Percentiles rank a stretch among this genome's conserved stretches.
These are phyloP conservation scores for Phylloscopus collybita DNA, from an alignment of 2,797 vertebrate species.

Conservation along the genomic window DNA sequence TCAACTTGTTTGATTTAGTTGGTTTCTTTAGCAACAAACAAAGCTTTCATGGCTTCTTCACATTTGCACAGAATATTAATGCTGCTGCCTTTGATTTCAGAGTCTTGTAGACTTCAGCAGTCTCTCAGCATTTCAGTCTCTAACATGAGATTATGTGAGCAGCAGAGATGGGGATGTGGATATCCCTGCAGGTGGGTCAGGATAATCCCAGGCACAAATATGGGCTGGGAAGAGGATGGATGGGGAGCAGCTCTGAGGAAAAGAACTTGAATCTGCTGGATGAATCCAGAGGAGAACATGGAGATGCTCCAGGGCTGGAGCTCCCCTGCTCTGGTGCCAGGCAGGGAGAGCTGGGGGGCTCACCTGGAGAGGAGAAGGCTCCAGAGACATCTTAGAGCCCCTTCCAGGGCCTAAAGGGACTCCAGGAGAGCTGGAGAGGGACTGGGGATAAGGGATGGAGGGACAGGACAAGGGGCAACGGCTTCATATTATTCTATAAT, in stretches of 20 bases:
- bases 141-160: not conserved
- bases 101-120: not conserved
- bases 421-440: not conserved
- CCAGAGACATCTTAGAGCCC: not conserved
- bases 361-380: not conserved
- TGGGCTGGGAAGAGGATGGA: not conserved
- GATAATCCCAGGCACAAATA: not conserved
- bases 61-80: slow-evolving; percentile 38
- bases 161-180: not conserved
- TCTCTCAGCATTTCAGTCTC: not conserved
- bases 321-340: not conserved
- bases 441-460: not conserved
- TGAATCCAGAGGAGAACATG: rapidly evolving
- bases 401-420: not conserved
- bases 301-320: not conserved
- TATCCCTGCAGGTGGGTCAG: not conserved
- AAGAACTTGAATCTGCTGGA: not conserved
- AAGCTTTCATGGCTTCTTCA: slow-evolving; percentile 44
- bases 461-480: not conserved
- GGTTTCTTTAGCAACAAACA: slow-evolving; percentile 47
- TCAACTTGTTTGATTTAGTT: slow-evolving; percentile 55
- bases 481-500: not conserved
- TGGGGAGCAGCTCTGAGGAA: not conserved
- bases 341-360: not conserved
- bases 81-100: slow-evolving; percentile 15